Percentiles rank a stretch among this genome's conserved stretches.
These are phyloP conservation scores for Eubucco bourcierii DNA, from an alignment of 2,113 vertebrate genomes.

Conservation along the genomic window DNA sequence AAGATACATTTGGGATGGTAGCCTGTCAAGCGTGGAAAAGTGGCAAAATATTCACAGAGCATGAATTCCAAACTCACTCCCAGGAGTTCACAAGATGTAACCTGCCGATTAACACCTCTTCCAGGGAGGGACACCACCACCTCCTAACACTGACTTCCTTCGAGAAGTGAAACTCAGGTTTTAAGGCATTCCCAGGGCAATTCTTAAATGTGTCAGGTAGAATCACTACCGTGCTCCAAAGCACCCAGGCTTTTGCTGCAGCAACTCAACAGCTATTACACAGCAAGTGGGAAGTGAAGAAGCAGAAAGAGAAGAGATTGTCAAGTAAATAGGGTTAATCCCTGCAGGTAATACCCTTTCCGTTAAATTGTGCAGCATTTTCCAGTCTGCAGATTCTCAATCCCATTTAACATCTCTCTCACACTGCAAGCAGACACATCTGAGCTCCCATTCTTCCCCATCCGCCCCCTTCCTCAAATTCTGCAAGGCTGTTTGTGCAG, in stretches of 20 bases:
- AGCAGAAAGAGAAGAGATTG: conserved; percentile 7
- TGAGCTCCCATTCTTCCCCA: not conserved
- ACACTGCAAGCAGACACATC: not conserved
- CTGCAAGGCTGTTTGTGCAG: conserved; percentile 48
- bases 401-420: conserved; percentile 48
- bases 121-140: not conserved
- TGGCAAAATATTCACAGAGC: not conserved
- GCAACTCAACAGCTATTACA: conserved; percentile 4
- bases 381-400: conserved; percentile 70
- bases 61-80: not conserved
- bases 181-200: not conserved
- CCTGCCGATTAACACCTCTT: not conserved
- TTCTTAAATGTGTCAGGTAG: not conserved
- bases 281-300: conserved; percentile 17
- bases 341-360: conserved; percentile 67
- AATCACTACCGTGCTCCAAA: not conserved
- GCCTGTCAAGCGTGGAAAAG: not conserved
- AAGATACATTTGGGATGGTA: not conserved
- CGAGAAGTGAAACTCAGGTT: not conserved
- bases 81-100: not conserved
- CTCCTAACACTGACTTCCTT: not conserved
- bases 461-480: not conserved
- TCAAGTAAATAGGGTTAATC: conserved; percentile 77
- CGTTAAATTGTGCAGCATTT: conserved; percentile 73
- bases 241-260: not conserved